A percentile compares a stretch with the other conserved stretches of the same genome.
Evolutionary conservation across 2,888 invertebrate genomes (phyloP).

Genomic region (Octonoba sinensis): DNA sequence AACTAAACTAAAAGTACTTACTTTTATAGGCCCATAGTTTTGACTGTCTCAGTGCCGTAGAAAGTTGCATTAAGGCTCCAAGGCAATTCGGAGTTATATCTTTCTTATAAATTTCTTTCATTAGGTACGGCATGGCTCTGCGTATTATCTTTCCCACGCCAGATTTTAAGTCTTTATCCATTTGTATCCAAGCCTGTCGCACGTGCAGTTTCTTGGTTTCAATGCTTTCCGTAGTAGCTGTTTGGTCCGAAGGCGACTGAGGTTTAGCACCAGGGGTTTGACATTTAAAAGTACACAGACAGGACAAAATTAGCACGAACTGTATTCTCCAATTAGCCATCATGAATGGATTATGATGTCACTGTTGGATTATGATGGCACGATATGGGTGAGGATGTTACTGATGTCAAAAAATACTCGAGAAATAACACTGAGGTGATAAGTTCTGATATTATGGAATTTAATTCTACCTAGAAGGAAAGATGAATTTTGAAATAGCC

Average conservation of each 20-base stretch:
- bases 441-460: no score
- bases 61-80: conserved; percentile 11
- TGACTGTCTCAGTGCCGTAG: conserved; percentile 18
- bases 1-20: conserved; percentile 11
- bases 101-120: conserved; percentile 51
- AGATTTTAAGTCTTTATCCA: conserved; percentile 27
- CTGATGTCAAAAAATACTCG: no score
- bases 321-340: conserved; percentile 2
- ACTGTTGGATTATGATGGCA: no score
- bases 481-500: no score
- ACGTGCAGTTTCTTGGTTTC: conserved; percentile 1
- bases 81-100: conserved; percentile 32
- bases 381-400: no score
- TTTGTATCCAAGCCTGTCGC: conserved; percentile 25
- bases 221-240: not conserved
- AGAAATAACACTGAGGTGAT: no score
- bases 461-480: no score
- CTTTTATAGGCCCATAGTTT: conserved; percentile 41
- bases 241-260: not conserved
- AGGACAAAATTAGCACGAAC: no score
- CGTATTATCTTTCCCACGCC: conserved; percentile 20
- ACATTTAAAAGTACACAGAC: not conserved
- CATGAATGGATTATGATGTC: not conserved
- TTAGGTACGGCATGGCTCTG: conserved; percentile 31
- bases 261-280: not conserved